A percentile compares a stretch with the other conserved stretches of the same genome.
Evolutionary conservation across 2,113 vertebrate genomes (phyloP).

Genomic region (Platichthys flesus): DNA sequence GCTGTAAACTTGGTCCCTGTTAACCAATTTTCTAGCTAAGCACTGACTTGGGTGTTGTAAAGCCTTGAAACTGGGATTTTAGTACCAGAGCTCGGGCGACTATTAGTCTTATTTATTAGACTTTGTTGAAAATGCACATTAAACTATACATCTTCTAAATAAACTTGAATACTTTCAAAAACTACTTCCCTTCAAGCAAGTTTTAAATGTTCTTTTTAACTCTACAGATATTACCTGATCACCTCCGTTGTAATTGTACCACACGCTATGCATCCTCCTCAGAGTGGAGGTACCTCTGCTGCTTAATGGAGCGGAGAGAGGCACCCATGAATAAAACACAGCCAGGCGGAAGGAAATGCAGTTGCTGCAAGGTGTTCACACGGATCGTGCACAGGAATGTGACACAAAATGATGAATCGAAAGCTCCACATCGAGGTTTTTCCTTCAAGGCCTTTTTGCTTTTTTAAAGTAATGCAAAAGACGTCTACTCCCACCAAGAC

Average conservation of each 20-base stretch:
- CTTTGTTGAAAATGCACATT: too few species aligned
- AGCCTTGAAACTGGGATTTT: too few species aligned
- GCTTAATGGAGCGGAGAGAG: conserved; percentile 65
- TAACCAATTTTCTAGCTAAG: too few species aligned
- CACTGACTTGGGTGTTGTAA: too few species aligned
- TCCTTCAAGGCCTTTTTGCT: conserved; percentile 7
- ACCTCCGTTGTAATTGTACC: conserved; percentile 30
- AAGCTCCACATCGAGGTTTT: conserved; percentile 24
- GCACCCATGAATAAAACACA: conserved; percentile 71
- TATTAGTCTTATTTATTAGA: too few species aligned
- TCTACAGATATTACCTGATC: conserved; percentile 6
- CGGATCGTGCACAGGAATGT: conserved; percentile 64
- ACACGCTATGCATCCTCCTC: conserved; percentile 35
- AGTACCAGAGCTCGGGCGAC: too few species aligned
- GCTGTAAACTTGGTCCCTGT: too few species aligned
- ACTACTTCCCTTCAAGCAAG: neutral
- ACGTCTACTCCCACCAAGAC: neutral
- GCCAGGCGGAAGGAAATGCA: conserved; percentile 62
- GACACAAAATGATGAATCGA: conserved; percentile 63
- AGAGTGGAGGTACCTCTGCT: conserved; percentile 36
- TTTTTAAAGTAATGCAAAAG: conserved; percentile 42
- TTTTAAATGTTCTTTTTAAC: neutral
- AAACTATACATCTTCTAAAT: neutral
- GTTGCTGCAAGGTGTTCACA: conserved; percentile 68
- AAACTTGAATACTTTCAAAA: neutral